A percentile compares a stretch with the other conserved stretches of the same genome.
Conservation (phyloP, 2,797 vertebrate species). For the Carapus acus region DNA sequence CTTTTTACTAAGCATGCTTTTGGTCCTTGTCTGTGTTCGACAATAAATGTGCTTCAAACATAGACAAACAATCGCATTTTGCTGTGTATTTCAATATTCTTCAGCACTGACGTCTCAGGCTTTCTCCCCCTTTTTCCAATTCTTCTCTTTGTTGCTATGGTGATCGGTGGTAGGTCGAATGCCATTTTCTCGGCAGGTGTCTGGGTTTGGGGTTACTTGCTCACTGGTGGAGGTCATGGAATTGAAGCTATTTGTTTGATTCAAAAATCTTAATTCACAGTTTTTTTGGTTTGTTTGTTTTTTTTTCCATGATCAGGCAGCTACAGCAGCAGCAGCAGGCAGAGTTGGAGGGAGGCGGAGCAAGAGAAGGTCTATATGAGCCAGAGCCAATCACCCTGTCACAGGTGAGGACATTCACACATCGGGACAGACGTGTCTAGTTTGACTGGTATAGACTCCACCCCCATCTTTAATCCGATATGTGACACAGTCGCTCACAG, state of each 20-base stretch:
- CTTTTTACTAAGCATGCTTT: conserved; percentile 40
- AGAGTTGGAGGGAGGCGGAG: conserved; percentile 80
- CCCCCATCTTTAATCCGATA: neutral
- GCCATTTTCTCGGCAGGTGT: conserved; percentile 51
- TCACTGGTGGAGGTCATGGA: conserved; percentile 23
- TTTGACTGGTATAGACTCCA: neutral
- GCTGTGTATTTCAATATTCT: conserved; percentile 19
- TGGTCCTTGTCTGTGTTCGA: neutral
- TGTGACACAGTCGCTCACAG: neutral
- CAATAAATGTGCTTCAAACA: conserved; percentile 9
- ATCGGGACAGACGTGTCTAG: neutral
- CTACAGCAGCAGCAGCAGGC: conserved; percentile 84
- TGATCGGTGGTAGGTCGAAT: conserved; percentile 60
- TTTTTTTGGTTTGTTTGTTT: too few relatives aligned
- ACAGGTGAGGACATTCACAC: conserved; percentile 56
- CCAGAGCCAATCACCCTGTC: conserved; percentile 58
- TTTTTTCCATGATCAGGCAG: conserved; percentile 74
- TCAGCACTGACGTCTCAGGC: conserved; percentile 9
- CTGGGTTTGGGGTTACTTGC: conserved; percentile 46
- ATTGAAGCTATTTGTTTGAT: conserved; percentile 17
- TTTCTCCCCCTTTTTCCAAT: conserved; percentile 23
- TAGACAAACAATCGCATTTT: conserved; percentile 13
- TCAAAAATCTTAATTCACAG: too few relatives aligned
- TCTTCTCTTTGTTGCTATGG: conserved; percentile 51
- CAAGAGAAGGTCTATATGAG: conserved; percentile 78